These are phyloP conservation scores for Graptemys geographica DNA, from an alignment of 2,797 vertebrate species.

Conservation along the genomic window DNA sequence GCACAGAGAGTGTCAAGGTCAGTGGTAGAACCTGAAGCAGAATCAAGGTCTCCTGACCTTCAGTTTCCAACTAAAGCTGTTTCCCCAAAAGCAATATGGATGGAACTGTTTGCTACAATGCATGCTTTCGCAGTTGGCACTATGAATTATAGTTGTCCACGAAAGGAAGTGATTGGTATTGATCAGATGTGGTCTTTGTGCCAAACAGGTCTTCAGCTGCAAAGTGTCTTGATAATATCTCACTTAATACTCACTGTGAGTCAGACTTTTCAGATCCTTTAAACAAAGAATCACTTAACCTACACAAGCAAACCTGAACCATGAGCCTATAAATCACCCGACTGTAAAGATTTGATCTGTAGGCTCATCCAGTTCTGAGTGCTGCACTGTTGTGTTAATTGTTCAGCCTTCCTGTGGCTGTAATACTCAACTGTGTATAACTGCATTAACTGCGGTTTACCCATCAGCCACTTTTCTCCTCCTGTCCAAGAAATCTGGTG, in stretches of 20 bases:
- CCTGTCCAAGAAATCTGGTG: not conserved
- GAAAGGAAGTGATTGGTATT: slow-evolving; percentile 33
- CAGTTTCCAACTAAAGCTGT: not conserved
- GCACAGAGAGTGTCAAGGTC: not conserved
- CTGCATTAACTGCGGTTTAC: not conserved
- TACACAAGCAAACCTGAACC: slow-evolving; percentile 26
- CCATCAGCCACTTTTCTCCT: not conserved
- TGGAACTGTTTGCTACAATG: not conserved
- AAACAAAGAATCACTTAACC: slow-evolving; percentile 53
- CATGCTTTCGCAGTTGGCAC: not conserved
- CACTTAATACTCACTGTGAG: slow-evolving; percentile 35
- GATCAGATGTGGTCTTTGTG: slow-evolving; percentile 38
- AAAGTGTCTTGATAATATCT: slow-evolving; percentile 45
- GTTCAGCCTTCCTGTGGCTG: not conserved
- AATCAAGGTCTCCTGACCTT: not conserved
- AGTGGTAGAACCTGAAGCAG: not conserved
- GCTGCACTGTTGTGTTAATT: not conserved
- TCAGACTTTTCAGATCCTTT: slow-evolving; percentile 53
- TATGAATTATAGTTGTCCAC: slow-evolving; percentile 33
- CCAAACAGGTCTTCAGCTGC: not conserved
- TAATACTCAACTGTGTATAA: not conserved
- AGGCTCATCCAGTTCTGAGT: not conserved
- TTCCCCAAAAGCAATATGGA: not conserved
- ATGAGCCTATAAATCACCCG: not conserved
- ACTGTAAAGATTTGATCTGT: not conserved